A percentile compares a stretch with the other conserved stretches of the same genome.
These are phyloP conservation scores for Myrmecophaga tridactyla DNA, from an alignment of 2,113 vertebrate genomes.

Conservation along the genomic window DNA sequence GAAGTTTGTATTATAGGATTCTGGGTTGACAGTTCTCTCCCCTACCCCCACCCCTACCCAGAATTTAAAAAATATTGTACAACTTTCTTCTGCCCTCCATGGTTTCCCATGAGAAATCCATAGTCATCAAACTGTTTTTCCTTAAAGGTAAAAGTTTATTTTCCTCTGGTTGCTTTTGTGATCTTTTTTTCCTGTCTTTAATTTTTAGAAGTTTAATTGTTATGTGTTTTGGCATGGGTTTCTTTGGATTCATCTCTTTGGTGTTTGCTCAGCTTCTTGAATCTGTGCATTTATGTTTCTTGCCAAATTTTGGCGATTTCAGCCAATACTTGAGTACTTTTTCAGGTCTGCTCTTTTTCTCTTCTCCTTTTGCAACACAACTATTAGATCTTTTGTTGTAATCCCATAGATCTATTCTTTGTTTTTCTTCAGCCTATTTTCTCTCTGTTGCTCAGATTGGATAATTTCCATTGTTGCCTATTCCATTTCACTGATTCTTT, in stretches of 20 bases:
- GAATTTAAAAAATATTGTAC: not conserved
- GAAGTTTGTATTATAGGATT: not conserved
- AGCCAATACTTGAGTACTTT: not conserved
- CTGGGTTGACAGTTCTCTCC: not conserved
- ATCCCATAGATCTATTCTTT: not conserved
- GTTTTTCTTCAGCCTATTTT: not conserved
- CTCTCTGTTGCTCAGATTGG: not conserved
- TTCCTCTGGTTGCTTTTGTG: not conserved
- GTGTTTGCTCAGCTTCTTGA: not conserved
- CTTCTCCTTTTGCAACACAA: not conserved
- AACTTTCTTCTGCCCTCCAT: not conserved
- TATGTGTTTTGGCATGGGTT: too few species aligned
- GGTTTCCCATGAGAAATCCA: not conserved
- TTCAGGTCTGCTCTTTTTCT: not conserved
- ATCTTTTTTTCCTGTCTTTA: not conserved
- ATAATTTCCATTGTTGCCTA: not conserved
- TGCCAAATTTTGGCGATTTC: not conserved
- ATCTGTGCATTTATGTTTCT: not conserved
- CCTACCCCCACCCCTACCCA: not conserved
- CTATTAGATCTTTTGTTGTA: not conserved
- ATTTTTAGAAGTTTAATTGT: not conserved
- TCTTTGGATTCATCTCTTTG: not conserved
- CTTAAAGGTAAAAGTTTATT: not conserved
- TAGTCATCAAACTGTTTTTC: not conserved
- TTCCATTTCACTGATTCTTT: not conserved